Percentiles rank a stretch among this genome's conserved stretches.
Evolutionary conservation across 2,888 invertebrate species (phyloP).

Genomic region (Drosophila eohydei): DNA sequence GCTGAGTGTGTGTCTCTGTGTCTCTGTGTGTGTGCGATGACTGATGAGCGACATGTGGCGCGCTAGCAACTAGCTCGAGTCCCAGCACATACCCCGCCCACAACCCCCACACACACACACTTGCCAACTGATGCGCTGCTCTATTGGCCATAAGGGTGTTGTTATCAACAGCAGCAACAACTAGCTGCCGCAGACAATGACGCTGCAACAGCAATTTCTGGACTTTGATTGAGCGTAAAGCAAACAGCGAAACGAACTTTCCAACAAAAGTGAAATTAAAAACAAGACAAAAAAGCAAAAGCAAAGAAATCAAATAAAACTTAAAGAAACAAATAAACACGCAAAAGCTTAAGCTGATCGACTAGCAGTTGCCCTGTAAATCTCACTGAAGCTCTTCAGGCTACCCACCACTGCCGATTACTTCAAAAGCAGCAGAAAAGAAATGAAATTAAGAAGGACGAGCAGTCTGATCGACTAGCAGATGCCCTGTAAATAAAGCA

Average conservation of each 20-base stretch:
- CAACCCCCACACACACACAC: neutral
- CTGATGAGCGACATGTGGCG: slow-evolving; percentile 75
- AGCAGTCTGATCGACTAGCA: neutral
- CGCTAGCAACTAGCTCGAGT: slow-evolving; percentile 34
- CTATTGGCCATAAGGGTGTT: slow-evolving; percentile 80
- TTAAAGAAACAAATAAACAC: neutral
- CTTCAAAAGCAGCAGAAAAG: neutral
- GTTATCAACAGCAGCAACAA: slow-evolving; percentile 54
- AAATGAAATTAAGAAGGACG: neutral
- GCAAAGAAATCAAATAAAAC: slow-evolving; percentile 6
- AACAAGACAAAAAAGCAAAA: neutral
- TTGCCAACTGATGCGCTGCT: slow-evolving; percentile 29
- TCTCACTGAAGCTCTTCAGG: neutral
- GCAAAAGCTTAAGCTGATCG: neutral
- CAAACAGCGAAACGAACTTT: slow-evolving; percentile 19
- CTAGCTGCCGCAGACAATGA: slow-evolving; percentile 41
- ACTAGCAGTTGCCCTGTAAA: slow-evolving; percentile 11
- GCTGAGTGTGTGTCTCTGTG: slow-evolving; percentile 32
- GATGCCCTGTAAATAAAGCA: neutral
- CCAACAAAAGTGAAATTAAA: slow-evolving; percentile 21
- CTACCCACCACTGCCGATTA: neutral
- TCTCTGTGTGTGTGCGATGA: slow-evolving; percentile 46
- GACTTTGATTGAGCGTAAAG: slow-evolving; percentile 53
- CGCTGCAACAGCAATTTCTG: slow-evolving; percentile 29
- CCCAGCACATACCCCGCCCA: slow-evolving; percentile 36